These are phyloP conservation scores for Thunnus thynnus DNA, from an alignment of 2,113 vertebrate genomes.

Conservation along the genomic window DNA sequence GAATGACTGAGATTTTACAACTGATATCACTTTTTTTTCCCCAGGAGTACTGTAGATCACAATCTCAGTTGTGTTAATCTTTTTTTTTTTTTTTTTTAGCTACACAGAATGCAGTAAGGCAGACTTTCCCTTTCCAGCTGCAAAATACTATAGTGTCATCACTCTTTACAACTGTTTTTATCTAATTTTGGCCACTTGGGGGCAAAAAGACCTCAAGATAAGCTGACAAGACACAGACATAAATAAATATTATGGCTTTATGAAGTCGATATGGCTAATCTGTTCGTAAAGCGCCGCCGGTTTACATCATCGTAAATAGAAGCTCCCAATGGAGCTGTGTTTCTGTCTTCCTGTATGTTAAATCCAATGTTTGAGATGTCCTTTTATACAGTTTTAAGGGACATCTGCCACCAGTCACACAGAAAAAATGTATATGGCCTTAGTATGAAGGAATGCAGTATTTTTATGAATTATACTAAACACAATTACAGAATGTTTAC, in stretches of 20 bases:
- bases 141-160: neutral
- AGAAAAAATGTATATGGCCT: no score
- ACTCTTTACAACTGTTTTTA: neutral
- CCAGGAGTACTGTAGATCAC: neutral
- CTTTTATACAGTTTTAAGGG: neutral
- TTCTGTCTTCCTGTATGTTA: neutral
- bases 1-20: neutral
- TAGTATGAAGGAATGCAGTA: no score
- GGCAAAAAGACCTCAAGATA: neutral
- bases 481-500: neutral
- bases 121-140: neutral
- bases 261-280: neutral
- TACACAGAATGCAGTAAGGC: neutral
- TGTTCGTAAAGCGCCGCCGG: neutral
- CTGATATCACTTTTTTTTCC: neutral
- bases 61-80: no score
- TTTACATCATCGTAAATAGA: no score
- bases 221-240: neutral
- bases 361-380: neutral
- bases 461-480: no score
- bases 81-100: neutral
- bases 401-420: neutral
- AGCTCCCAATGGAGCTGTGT: neutral
- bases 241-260: neutral
- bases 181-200: neutral